Percentiles rank a stretch among this genome's conserved stretches.
Evolutionary conservation across 2,797 vertebrate species (phyloP).

Genomic region (Takifugu rubripes): DNA sequence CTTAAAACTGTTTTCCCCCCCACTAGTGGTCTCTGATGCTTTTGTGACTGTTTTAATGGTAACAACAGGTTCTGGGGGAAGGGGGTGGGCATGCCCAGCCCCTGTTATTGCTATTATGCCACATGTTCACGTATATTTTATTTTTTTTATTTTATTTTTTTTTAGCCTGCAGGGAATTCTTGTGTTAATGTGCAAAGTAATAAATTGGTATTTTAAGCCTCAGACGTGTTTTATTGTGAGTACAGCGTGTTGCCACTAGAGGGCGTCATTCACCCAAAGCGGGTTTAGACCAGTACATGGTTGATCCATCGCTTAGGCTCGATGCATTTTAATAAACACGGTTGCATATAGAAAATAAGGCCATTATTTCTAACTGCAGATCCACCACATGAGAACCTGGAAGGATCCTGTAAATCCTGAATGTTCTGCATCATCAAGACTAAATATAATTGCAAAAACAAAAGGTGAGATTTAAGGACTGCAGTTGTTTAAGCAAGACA

Average conservation of each 20-base stretch:
- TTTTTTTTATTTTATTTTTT: constrained; percentile 75
- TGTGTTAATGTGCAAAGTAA: constrained; percentile 96
- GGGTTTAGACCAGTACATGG: too few species aligned
- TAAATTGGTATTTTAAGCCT: constrained; percentile 97
- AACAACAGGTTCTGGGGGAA: constrained; percentile 80
- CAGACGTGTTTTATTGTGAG: constrained; percentile 54
- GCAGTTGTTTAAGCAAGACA: too few species aligned
- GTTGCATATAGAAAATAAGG: too few species aligned
- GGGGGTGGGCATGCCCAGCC: constrained; percentile 60
- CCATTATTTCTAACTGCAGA: too few species aligned
- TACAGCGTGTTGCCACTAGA: constrained; percentile 36
- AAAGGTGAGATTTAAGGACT: too few species aligned
- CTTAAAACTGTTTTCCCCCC: constrained; percentile 24
- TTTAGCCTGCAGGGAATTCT: constrained; percentile 97
- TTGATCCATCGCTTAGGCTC: too few species aligned
- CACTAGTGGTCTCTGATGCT: constrained; percentile 78
- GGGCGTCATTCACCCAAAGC: constrained; percentile 32
- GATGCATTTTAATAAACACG: too few species aligned
- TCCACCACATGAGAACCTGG: too few species aligned
- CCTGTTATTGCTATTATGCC: constrained; percentile 79
- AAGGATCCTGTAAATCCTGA: too few species aligned
- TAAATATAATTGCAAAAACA: too few species aligned
- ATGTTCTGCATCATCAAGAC: too few species aligned
- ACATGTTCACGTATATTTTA: constrained; percentile 73
- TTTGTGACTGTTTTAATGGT: constrained; percentile 85